phyloP scores from a whole-genome alignment of 2,797 vertebrate genomes.

The Gallinago solitaria region DNA sequence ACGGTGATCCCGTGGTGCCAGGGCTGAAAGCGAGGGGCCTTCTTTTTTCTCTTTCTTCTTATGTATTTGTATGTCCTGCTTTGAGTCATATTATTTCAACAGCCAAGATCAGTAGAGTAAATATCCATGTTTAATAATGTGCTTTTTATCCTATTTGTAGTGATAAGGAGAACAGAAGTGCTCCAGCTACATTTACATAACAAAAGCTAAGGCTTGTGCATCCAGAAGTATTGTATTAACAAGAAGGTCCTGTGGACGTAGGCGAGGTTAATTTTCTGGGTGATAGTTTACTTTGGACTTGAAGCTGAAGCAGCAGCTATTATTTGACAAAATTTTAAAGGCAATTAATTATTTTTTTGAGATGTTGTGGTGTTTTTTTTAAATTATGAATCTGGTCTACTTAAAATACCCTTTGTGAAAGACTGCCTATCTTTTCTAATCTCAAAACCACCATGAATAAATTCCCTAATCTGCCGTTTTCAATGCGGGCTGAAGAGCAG shows the following conservation, averaged over 20 bases:
- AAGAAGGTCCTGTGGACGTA: not conserved
- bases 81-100: not conserved
- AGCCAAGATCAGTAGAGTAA: not conserved
- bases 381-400: not conserved
- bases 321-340: not conserved
- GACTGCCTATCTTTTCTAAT: not conserved
- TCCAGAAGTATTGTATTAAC: not conserved
- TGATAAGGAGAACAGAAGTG: not conserved
- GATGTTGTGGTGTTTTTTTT: not conserved
- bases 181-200: not conserved
- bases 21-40: not conserved
- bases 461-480: not conserved
- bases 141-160: not conserved
- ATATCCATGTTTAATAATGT: not conserved
- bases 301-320: not conserved
- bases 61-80: rapidly evolving
- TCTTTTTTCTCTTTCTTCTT: not conserved
- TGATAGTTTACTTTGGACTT: not conserved
- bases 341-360: not conserved
- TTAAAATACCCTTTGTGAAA: not conserved
- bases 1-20: not conserved
- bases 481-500: not conserved
- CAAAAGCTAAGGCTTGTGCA: not conserved
- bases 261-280: not conserved
- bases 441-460: not conserved